Base-by-base conservation (phyloP, 1,140 invertebrate genomes). In the Scaptomyza graminum region DNA sequence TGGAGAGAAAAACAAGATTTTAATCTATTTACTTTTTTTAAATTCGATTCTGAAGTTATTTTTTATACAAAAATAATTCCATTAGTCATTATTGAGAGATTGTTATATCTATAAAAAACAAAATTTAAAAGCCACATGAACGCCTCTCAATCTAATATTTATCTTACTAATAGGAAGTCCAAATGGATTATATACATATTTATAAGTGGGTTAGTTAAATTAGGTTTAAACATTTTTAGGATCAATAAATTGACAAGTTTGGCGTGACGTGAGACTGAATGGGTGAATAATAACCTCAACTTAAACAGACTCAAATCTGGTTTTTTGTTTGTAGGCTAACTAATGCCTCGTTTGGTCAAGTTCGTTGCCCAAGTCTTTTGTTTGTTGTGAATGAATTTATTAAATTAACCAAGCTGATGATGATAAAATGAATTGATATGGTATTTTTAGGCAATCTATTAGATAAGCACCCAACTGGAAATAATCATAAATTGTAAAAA, bases 311-410 rank as follows among this genome's bases (percentile, higher is more conserved):
- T 11, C 16, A 41, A n/a, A 59, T 15, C 62, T 57, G 52, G 46
- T 65, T 64, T 37, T 64, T 37, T 25, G 9, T 63, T n/a, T 60
- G 37, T 39, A 62, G 43, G 7, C 28, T 9, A 61, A 61, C 41
- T 72, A 67, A 46, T 49, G 50, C 46, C 13, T 51, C 60, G 59
- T 7, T 22, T 43, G 62, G 57, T 47, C 73, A 79, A 87, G 82
- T 87, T 87, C 65, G 82, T 82, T 87, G 75, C 82, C 74, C 79
- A 88, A 87, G 76, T 84, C 77, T 80, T 89, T 89, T 84, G 79
- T 84, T 69, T 61, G 56, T 34, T 41, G 50, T 72, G 59, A 75
- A 75, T 83, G 76, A 83, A 83, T 83, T 75, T 76, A 72, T 57
- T 79, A 83, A 82, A 83, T 67, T 72, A 34, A 44, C 22, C 34